Base-by-base conservation (phyloP, 2,797 vertebrate species). In the Acanthurus leucopareius region DNA sequence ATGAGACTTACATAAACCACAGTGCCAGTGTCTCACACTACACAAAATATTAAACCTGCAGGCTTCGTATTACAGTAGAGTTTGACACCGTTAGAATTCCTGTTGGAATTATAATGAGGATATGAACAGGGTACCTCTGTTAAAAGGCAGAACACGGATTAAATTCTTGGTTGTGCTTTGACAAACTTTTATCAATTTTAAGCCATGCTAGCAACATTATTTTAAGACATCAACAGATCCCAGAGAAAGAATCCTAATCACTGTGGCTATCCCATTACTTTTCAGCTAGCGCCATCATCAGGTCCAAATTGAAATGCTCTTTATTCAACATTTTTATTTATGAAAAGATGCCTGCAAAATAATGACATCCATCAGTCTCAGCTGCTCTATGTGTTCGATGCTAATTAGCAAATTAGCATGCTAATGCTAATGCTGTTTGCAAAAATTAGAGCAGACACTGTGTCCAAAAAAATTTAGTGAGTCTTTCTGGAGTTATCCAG, bases 1-100 rank as follows among this genome's bases (percentile, higher is more conserved):
- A 66, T 69, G 69, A 32, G 72, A 53, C 80, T 69, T 77, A 71
- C 22, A 86, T 78, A 82, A 83, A 77, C 54, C 48, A 59, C 54
- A 45, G 22, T 20, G 53, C 66, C 60, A 38, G 22, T 22, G 54
- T 63, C 77, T 32, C 51, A 72, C 8, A 20, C 32, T 54, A 40
- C 47, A 58, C 42, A 69, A 71, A 52, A 73, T 77, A 69, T 72
- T 69, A 22, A 52, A 61, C 58, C 35, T 38, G 4, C 2, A 35
- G 20, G 40, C 16, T 10, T 56, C 6, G 40, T 52, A 53, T 73
- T 45, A n/a, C 59, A 38, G 25, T 19, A 28, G 44, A 45, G 20
- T 42, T 2, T 20, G 28, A 32, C 28, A 42, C 10, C 1, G 1
- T 22, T 25, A 38, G 7, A 35, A 15, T 17, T 13, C 16, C 22